Base-by-base conservation (phyloP, 2,888 invertebrate genomes). In the Villa cingulata region DNA sequence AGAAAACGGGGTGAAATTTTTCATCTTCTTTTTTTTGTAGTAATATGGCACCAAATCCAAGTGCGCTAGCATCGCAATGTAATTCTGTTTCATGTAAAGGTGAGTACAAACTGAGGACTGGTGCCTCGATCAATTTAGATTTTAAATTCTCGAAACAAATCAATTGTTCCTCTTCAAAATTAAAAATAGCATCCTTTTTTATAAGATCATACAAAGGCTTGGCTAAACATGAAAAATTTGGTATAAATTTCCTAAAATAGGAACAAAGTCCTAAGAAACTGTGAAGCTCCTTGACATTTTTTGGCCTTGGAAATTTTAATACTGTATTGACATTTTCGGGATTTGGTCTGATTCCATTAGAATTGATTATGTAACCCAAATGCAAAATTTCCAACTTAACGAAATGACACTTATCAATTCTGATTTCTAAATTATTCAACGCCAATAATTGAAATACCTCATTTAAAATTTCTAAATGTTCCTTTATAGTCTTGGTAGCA, bases 401-500 rank as follows among this genome's bases (percentile, higher is more conserved):
- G 27, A 6, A 27, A 4, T 27, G 5, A 9, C 27, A 27, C 9
- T 27, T 27, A 27, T 27, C 27, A 4, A 27, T 27, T 6, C 27
- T 4, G 5, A 27, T 6, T 9, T 27, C 27, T 9, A 27, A 27
- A 27, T 27, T 27, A 27, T 27, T 27, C 9, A 6, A 6, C 9
- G 27, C 27, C 27, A 27, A 27, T 27, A 6, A 6, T 27, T 27
- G 5, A 9, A 27, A 27, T 6, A 27, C 27, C n/a, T 27, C 9
- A 6, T 9, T 4, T 27, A 27, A 27, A 15, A 34, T 34, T 34
- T 34, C 34, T 4, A 51, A 41, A 48, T 53, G 51, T 39, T 52
- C 48, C 23, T 44, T 32, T 41, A 53, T 41, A 44, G 48, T 37
- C 18, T 46, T 43, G 12, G 48, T 48, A 16, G 48, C 45, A n/a